phyloP scores from a whole-genome alignment of 2,113 vertebrate genomes.

The Hydrolagus affinis region DNA sequence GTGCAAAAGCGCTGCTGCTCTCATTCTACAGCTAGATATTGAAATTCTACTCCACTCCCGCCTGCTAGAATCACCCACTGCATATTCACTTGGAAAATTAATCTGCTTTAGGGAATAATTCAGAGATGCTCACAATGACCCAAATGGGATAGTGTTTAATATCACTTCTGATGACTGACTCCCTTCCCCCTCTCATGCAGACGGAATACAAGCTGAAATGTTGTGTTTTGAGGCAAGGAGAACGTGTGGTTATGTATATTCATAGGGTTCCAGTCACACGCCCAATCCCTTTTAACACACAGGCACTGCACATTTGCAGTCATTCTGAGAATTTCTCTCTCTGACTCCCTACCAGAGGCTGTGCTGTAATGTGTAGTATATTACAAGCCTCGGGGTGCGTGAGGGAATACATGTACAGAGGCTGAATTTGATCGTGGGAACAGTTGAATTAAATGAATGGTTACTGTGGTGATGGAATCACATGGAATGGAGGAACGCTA shows the following conservation, averaged over 20 bases:
- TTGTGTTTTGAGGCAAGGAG: not conserved
- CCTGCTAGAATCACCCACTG: constrained; percentile 14
- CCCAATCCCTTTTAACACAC: not conserved
- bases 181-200: not conserved
- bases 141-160: not conserved
- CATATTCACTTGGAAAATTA: constrained; percentile 22
- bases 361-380: not conserved
- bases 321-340: not conserved
- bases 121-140: not conserved
- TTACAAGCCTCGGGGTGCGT: not conserved
- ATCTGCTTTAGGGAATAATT: not conserved
- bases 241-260: not conserved
- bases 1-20: not conserved
- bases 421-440: constrained; percentile 7
- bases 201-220: not conserved
- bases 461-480: constrained; percentile 26
- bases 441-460: constrained; percentile 9
- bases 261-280: not conserved
- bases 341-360: not conserved
- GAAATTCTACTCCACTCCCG: constrained; percentile 25
- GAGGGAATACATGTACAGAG: not conserved
- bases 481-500: not conserved
- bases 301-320: not conserved
- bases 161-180: not conserved
- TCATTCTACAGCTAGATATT: not conserved